Conservation (phyloP, 2,797 vertebrate species). For the Acropternis orthonyx region DNA sequence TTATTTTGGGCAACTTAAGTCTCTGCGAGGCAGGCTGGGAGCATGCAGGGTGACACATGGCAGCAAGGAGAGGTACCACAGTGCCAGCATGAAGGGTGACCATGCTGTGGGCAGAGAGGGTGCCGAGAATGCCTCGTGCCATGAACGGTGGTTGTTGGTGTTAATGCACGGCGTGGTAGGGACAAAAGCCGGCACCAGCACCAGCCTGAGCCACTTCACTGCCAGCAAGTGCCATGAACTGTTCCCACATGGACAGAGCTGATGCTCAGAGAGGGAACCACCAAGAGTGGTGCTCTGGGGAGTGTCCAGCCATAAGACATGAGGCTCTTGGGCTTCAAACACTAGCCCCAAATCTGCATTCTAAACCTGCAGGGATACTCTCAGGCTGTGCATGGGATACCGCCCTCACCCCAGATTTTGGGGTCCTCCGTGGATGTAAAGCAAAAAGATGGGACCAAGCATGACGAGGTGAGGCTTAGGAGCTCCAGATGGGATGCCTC, state of each 20-base stretch:
- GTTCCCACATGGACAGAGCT: not conserved
- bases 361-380: not conserved
- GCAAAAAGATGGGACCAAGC: not conserved
- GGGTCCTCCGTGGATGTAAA: not conserved
- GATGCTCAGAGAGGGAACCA: not conserved
- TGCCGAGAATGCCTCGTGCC: not conserved
- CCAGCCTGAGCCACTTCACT: not conserved
- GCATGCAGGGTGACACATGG: not conserved
- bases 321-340: not conserved
- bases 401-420: not conserved
- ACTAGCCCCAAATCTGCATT: not conserved
- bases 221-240: not conserved
- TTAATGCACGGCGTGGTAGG: rapidly evolving
- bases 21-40: not conserved
- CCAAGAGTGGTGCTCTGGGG: not conserved
- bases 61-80: not conserved
- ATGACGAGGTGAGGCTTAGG: not conserved
- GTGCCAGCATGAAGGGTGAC: not conserved
- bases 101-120: not conserved
- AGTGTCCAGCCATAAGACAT: not conserved
- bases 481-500: not conserved
- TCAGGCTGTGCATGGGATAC: not conserved
- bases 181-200: not conserved
- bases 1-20: not conserved
- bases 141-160: rapidly evolving